A percentile compares a stretch with the other conserved stretches of the same genome.
phyloP scores from a whole-genome alignment of 2,888 invertebrate genomes.

The Drosophila antonietae region DNA sequence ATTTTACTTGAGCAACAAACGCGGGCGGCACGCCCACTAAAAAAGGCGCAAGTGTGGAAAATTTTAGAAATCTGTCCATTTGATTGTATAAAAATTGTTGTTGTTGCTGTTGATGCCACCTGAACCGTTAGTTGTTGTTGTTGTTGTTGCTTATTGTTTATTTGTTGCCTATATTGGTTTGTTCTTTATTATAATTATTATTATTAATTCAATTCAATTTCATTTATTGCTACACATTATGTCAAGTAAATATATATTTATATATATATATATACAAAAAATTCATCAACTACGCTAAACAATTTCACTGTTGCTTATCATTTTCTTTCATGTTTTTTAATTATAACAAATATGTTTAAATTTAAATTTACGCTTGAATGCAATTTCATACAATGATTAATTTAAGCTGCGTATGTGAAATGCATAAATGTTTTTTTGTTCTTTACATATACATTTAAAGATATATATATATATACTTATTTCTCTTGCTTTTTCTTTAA shows the following conservation, averaged over 20 bases:
- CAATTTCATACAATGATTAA: conserved; percentile 76
- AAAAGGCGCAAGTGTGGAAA: conserved; percentile 64
- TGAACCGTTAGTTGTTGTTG: conserved; percentile 12
- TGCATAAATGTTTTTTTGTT: conserved; percentile 69
- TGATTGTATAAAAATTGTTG: conserved; percentile 72
- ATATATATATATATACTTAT: conserved; percentile 33
- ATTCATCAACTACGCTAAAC: conserved; percentile 82
- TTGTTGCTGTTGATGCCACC: conserved; percentile 17
- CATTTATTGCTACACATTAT: conserved; percentile 74
- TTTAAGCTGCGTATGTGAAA: conserved; percentile 60
- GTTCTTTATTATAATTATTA: conserved; percentile 25
- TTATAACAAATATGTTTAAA: conserved; percentile 68
- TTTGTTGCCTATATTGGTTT: conserved; percentile 3
- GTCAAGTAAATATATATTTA: conserved; percentile 55
- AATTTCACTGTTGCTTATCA: conserved; percentile 68
- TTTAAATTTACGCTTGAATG: conserved; percentile 68
- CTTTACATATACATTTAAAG: conserved; percentile 31
- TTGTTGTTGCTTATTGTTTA: conserved; percentile 23
- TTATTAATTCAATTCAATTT: conserved; percentile 64
- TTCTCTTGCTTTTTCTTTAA: conserved; percentile 25
- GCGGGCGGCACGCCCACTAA: conserved; percentile 45
- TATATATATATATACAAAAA: conserved; percentile 67
- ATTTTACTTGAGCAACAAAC: conserved; percentile 26
- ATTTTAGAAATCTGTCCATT: conserved; percentile 75
- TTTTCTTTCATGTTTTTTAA: conserved; percentile 41